Conservation (phyloP, 2,888 invertebrate species). For the Mythimna ferrago region DNA sequence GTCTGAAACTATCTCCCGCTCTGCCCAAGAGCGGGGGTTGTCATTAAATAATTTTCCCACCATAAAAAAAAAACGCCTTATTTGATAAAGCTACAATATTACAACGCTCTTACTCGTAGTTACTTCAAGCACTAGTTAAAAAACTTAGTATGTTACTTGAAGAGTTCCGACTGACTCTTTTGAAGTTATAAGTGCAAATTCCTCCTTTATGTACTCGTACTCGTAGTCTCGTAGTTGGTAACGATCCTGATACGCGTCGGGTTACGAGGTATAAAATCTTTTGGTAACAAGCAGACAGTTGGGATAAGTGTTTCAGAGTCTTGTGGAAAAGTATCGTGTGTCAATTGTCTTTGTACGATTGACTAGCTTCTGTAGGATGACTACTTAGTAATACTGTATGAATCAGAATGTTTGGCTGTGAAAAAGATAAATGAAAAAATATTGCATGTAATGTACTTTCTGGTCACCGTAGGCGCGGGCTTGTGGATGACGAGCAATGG, state of each 20-base stretch:
- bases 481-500: too few species aligned
- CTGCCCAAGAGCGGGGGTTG: too few species aligned
- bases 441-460: too few species aligned
- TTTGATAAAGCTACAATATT: constrained; percentile 16
- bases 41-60: too few species aligned
- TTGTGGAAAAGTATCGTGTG: neutral
- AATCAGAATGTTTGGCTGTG: too few species aligned
- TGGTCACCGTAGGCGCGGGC: too few species aligned
- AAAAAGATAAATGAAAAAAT: too few species aligned
- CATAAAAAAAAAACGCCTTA: neutral
- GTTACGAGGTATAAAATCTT: constrained; percentile 27
- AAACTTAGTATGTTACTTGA: constrained; percentile 31
- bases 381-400: neutral
- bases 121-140: constrained; percentile 31
- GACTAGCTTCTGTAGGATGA: too few species aligned
- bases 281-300: constrained; percentile 39
- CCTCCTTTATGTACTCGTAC: constrained; percentile 41
- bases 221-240: constrained; percentile 32
- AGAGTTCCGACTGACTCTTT: constrained; percentile 33
- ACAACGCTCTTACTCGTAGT: constrained; percentile 10
- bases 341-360: constrained; percentile 17
- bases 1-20: too few species aligned
- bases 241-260: constrained; percentile 19
- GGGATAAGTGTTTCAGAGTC: constrained; percentile 13
- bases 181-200: constrained; percentile 41